A percentile compares a stretch with the other conserved stretches of the same genome.
Conservation (phyloP, 2,113 vertebrate species). For the Rhadina sibilatrix region DNA sequence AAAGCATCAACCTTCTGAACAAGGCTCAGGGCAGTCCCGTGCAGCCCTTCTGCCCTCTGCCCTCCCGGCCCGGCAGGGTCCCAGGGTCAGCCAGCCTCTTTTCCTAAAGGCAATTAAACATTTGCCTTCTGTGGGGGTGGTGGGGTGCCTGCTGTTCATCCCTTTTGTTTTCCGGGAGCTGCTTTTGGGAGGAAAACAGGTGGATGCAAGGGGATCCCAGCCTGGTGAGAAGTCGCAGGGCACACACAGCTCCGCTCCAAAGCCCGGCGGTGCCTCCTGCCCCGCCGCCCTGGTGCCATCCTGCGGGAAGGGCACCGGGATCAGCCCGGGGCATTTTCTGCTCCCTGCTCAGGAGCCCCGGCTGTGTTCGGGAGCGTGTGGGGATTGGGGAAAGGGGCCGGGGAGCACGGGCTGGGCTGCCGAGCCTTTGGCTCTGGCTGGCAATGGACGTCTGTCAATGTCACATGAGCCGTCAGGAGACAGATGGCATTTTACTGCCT, state of each 20-base stretch:
- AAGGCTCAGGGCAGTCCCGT: background rate
- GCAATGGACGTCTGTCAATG: constrained; percentile 32
- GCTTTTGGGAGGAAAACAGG: constrained; percentile 3
- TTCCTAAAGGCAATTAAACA: background rate
- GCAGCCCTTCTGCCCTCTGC: background rate
- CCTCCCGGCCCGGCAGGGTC: background rate
- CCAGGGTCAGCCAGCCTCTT: background rate
- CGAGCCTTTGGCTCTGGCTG: background rate
- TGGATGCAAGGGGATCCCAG: background rate
- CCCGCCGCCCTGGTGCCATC: fast-evolving
- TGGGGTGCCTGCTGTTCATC: constrained; percentile 4
- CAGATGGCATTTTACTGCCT: constrained; percentile 72
- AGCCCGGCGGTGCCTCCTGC: background rate
- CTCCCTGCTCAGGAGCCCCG: background rate
- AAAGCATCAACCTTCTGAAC: no score
- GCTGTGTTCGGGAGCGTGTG: fast-evolving
- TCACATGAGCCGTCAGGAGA: constrained; percentile 24
- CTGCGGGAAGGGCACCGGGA: background rate
- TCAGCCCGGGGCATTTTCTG: background rate
- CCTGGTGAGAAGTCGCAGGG: background rate
- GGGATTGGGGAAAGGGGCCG: background rate
- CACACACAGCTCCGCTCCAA: background rate
- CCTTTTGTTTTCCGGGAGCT: background rate
- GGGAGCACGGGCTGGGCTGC: background rate
- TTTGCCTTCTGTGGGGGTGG: background rate